Conservation (phyloP, 1,140 invertebrate genomes). For the Drosophila leontia region DNA sequence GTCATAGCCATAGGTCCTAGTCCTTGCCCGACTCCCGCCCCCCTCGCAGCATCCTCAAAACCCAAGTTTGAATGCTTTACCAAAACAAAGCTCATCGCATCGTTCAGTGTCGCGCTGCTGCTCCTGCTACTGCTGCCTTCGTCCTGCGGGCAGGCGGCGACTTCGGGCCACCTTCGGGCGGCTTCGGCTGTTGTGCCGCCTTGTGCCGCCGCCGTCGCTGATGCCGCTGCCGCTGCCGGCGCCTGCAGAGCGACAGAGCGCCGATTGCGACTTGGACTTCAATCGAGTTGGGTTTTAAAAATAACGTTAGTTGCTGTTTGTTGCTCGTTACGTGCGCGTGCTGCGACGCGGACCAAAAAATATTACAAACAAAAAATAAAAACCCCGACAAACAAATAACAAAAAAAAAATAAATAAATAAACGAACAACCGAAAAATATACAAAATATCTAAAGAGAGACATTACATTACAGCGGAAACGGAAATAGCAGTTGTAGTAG, state of each 20-base stretch:
- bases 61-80: slow-evolving; percentile 3
- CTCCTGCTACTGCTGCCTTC: neutral
- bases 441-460: neutral
- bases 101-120: neutral
- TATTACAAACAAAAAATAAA: neutral
- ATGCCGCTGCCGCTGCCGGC: slow-evolving; percentile 11
- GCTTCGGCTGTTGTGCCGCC: slow-evolving; percentile 37
- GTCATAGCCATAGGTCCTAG: too few relatives aligned
- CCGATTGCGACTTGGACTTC: slow-evolving; percentile 73
- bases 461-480: slow-evolving; percentile 1
- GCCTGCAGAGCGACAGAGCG: slow-evolving; percentile 24
- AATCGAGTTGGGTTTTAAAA: slow-evolving; percentile 81
- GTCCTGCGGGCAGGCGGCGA: slow-evolving; percentile 25
- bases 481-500: slow-evolving; percentile 4
- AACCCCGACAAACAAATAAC: neutral
- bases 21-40: too few relatives aligned
- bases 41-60: slow-evolving; percentile 14
- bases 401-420: neutral
- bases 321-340: slow-evolving; percentile 84
- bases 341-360: slow-evolving; percentile 71
- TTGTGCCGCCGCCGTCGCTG: slow-evolving; percentile 24
- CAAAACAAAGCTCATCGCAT: slow-evolving; percentile 46
- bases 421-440: slow-evolving; percentile 25
- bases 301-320: slow-evolving; percentile 85
- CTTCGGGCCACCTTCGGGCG: slow-evolving; percentile 48